A percentile compares a stretch with the other conserved stretches of the same genome.
These are phyloP conservation scores for Pseudochirops cupreus DNA, from an alignment of 2,797 vertebrate genomes.

Conservation along the genomic window DNA sequence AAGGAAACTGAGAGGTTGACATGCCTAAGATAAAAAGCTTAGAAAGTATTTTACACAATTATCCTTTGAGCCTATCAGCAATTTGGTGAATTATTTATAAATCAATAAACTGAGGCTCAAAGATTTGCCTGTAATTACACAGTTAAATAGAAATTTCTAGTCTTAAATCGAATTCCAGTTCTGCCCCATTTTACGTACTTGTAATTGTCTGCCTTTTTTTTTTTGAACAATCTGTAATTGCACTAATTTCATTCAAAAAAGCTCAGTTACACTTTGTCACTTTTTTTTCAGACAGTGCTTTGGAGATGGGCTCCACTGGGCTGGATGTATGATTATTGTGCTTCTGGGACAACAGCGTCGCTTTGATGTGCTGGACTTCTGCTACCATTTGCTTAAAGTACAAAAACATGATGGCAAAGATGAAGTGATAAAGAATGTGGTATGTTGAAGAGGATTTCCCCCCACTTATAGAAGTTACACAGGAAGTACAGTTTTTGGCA, in stretches of 20 bases:
- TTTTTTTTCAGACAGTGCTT: constrained; percentile 93
- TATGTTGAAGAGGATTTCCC: constrained; percentile 83
- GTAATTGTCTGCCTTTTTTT: neutral
- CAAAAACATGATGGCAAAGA: constrained; percentile 99
- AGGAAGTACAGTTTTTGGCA: neutral
- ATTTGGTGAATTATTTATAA: neutral
- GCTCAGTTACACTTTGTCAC: too few species aligned
- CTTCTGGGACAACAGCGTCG: constrained; percentile 96
- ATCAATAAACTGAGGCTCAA: neutral
- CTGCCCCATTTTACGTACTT: too few species aligned
- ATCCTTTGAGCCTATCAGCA: neutral
- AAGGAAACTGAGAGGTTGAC: neutral
- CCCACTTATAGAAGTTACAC: neutral
- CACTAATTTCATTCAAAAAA: neutral
- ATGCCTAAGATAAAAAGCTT: neutral
- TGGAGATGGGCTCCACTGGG: constrained; percentile 98
- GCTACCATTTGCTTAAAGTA: constrained; percentile 98
- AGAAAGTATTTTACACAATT: neutral
- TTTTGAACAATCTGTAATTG: neutral
- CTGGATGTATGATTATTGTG: constrained; percentile 98
- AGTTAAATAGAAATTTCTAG: neutral
- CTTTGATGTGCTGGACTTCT: constrained; percentile 98
- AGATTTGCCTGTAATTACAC: neutral
- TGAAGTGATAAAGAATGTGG: constrained; percentile 99
- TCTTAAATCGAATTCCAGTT: neutral